Conservation (phyloP, 2,113 vertebrate species). For the Clarias batrachus region DNA sequence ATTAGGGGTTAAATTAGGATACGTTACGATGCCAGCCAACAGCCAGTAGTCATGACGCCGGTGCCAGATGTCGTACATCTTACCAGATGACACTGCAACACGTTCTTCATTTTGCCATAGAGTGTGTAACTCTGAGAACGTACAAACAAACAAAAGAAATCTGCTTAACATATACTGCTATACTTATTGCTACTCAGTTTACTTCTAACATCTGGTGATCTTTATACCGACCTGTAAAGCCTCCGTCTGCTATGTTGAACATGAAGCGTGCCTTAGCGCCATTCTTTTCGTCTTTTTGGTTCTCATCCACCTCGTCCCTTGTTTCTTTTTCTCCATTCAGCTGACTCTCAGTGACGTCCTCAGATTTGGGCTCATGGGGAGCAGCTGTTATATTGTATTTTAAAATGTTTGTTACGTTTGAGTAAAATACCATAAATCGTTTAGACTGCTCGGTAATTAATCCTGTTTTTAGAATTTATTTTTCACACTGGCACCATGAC, state of each 20-base stretch:
- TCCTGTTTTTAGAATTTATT: background rate
- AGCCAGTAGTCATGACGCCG: slow-evolving; percentile 98
- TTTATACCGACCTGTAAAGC: slow-evolving; percentile 84
- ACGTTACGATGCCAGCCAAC: slow-evolving; percentile 95
- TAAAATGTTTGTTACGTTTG: background rate
- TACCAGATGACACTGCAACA: slow-evolving; percentile 89
- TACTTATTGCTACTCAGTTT: background rate
- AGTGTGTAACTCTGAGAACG: slow-evolving; percentile 86
- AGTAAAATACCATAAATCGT: background rate
- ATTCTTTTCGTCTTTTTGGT: slow-evolving; percentile 83
- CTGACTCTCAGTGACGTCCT: slow-evolving; percentile 76
- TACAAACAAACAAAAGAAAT: slow-evolving; percentile 20
- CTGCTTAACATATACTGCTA: background rate
- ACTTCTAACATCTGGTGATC: background rate
- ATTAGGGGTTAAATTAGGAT: slow-evolving; percentile 73
- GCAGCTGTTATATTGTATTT: slow-evolving; percentile 28
- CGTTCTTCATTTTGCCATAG: slow-evolving; percentile 97
- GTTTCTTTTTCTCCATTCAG: slow-evolving; percentile 83
- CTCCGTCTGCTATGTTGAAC: slow-evolving; percentile 97
- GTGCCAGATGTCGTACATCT: slow-evolving; percentile 98
- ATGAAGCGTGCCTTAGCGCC: slow-evolving; percentile 86
- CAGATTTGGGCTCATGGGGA: slow-evolving; percentile 79
- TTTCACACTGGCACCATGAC: background rate
- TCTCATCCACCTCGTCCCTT: slow-evolving; percentile 83
- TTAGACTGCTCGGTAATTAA: background rate